Evolutionary conservation across 1,140 invertebrate species (phyloP), one percentile per base, ranked within the genome.

Genomic region (Calliphora vicina): DNA sequence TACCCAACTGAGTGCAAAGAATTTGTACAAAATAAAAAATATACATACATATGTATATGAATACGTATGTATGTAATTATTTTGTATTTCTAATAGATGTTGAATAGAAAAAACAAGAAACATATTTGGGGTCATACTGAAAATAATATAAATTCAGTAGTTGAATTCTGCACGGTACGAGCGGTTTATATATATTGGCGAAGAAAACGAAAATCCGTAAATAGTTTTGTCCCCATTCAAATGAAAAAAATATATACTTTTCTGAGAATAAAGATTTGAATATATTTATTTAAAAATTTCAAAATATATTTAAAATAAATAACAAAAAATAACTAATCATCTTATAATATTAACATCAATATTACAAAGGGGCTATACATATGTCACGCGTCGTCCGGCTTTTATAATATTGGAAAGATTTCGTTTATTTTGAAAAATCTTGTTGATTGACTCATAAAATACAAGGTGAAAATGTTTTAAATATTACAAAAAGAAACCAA

Each of bases 151-250:
- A 43, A 78, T 78, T 78, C 25, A 78, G 74, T 78, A 78, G 74
- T 78, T 78, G 74, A 78, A 45, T 43, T 78, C 74, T 78, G 74
- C 74, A 78, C 74, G 74, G 74, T 78, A 78, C 74, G 74, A 43
- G 74, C 74, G 74, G 74, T 78, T 78, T 78, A 26, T 45, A 43
- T 43, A 67, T 67, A 23, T 35, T 35, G 35, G 35, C 35, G 35
- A 35, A 35, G 35, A 35, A 35, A 35, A 35, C 35, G 35, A 35
- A 35, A 35, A 35, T 35, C 35, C 35, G 35, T 35, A 35, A 35
- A 35, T 35, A 35, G 35, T 35, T 35, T 35, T 57, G 50, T 57
- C 15, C 15, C 50, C 50, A 17, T 57, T 57, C n/a, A 17, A 57
- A 57, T 57, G 50, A 35, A 35, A 35, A 35, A 29, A 35, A 35